Percentiles rank a stretch among this genome's conserved stretches.
Evolutionary conservation across 2,888 invertebrate genomes (phyloP).

Genomic region (Diaperis boleti): DNA sequence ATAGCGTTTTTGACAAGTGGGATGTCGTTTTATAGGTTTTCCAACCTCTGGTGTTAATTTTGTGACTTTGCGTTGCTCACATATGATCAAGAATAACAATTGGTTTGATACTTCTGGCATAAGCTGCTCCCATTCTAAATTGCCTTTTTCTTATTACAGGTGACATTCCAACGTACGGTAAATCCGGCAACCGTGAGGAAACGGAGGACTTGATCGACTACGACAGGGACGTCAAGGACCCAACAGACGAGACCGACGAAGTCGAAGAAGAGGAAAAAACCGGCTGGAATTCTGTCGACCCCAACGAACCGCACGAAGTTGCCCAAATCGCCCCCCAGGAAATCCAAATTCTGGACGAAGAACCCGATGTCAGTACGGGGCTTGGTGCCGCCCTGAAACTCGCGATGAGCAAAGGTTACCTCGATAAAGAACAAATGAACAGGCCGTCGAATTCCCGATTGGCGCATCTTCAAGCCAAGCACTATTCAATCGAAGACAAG

Average conservation of each 20-base stretch:
- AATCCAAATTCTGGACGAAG: slow-evolving; percentile 86
- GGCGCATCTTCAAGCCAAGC: slow-evolving; percentile 82
- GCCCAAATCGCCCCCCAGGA: slow-evolving; percentile 67
- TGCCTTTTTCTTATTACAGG: slow-evolving; percentile 65
- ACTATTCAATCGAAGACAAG: slow-evolving; percentile 86
- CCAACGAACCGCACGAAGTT: slow-evolving; percentile 66
- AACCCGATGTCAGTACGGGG: slow-evolving; percentile 91
- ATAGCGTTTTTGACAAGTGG: too few species aligned
- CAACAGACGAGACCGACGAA: slow-evolving; percentile 56
- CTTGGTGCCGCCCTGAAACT: slow-evolving; percentile 91
- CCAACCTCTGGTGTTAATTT: too few species aligned
- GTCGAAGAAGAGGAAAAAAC: slow-evolving; percentile 54
- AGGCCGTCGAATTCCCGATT: slow-evolving; percentile 78
- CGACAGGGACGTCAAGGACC: slow-evolving; percentile 52
- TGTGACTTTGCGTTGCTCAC: too few species aligned
- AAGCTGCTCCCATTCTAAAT: too few species aligned
- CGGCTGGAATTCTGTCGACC: slow-evolving; percentile 72
- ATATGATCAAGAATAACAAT: too few species aligned
- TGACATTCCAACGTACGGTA: slow-evolving; percentile 95
- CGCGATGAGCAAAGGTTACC: slow-evolving; percentile 94
- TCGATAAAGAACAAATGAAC: slow-evolving; percentile 84
- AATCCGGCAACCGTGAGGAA: slow-evolving; percentile 90
- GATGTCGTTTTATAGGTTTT: too few species aligned
- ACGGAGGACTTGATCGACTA: slow-evolving; percentile 68
- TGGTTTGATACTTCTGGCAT: too few species aligned